Conservation (phyloP, 2,797 vertebrate genomes). For the Spheniscus humboldti region DNA sequence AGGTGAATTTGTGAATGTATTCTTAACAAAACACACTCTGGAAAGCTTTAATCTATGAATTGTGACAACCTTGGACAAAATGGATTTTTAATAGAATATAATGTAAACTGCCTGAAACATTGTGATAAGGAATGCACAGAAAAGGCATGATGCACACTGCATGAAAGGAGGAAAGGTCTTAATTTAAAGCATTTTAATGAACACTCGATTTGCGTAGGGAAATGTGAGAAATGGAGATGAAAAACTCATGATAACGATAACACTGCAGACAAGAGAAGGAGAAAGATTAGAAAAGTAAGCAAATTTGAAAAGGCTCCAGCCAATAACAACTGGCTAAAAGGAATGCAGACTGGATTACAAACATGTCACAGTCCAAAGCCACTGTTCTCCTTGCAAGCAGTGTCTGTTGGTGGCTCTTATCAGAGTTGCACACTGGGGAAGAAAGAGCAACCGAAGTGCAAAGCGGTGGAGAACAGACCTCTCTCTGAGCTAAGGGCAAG, state of each 20-base stretch:
- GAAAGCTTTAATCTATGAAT: constrained; percentile 62
- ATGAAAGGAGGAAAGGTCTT: constrained; percentile 62
- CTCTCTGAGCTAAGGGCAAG: not conserved
- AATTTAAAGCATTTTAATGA: constrained; percentile 72
- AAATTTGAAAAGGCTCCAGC: constrained; percentile 34
- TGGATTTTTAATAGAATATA: constrained; percentile 72
- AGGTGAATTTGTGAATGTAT: constrained; percentile 51
- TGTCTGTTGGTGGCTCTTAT: not conserved
- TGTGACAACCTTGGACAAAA: constrained; percentile 67
- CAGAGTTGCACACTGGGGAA: not conserved
- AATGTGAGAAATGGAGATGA: constrained; percentile 48
- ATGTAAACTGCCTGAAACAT: constrained; percentile 71
- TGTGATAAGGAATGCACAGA: constrained; percentile 65
- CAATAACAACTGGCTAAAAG: not conserved
- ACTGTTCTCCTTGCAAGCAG: not conserved
- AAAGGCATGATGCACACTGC: constrained; percentile 18
- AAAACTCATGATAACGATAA: not conserved
- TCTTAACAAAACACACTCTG: constrained; percentile 33
- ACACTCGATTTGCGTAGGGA: constrained; percentile 36
- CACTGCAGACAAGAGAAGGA: not conserved
- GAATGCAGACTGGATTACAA: not conserved
- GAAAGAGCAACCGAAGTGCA: not conserved
- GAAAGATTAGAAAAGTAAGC: constrained; percentile 52
- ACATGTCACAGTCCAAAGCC: not conserved
- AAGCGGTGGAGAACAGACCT: not conserved